A percentile compares a stretch with the other conserved stretches of the same genome.
Evolutionary conservation across 2,888 invertebrate species (phyloP).

Genomic region (Hyppa rectilinea): DNA sequence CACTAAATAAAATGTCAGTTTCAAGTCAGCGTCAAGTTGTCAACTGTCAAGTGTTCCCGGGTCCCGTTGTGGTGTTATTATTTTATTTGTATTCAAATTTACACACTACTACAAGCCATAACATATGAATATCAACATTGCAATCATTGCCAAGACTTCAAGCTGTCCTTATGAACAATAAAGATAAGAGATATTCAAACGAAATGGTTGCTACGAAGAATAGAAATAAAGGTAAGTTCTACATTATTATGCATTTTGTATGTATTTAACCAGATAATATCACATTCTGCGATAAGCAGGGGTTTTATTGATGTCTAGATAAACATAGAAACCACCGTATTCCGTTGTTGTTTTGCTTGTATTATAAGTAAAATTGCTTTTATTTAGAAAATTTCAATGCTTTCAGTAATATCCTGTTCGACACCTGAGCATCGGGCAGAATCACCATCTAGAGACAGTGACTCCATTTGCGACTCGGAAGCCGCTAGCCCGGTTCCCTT

Average conservation of each 20-base stretch:
- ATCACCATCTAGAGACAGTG: constrained; percentile 86
- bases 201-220: constrained; percentile 83
- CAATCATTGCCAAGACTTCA: neutral
- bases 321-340: neutral
- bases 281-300: neutral
- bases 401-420: constrained; percentile 84
- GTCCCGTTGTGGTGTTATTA: constrained; percentile 11
- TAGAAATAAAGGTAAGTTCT: constrained; percentile 76
- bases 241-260: constrained; percentile 27
- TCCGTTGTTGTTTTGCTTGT: neutral
- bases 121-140: constrained; percentile 33
- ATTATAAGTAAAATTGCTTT: neutral
- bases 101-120: constrained; percentile 12
- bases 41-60: constrained; percentile 12
- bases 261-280: neutral
- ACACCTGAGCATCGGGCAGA: constrained; percentile 83
- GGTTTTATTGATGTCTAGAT: neutral
- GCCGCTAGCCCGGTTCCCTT: constrained; percentile 87
- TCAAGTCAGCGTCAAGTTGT: neutral
- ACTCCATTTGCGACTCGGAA: constrained; percentile 85
- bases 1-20: constrained; percentile 16
- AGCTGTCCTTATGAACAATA: constrained; percentile 74
- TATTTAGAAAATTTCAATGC: neutral
- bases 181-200: constrained; percentile 64
- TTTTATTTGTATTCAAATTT: constrained; percentile 5